Evolutionary conservation across 1,140 invertebrate genomes (phyloP).

Genomic region (Chymomyza costata): DNA sequence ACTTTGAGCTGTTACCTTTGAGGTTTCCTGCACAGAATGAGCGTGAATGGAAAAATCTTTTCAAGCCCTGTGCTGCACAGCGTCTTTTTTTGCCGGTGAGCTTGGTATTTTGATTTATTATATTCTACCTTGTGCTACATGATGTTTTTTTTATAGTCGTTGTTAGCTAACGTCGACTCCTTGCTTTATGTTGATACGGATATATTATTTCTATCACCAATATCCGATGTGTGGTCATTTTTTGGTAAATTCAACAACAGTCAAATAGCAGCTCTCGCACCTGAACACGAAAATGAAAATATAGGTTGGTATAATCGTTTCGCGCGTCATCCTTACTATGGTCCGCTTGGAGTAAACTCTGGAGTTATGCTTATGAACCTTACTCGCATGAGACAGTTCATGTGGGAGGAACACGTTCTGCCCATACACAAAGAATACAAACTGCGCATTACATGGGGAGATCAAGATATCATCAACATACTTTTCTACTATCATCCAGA

Average conservation of each 20-base stretch:
- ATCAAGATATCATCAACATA: conserved; percentile 98
- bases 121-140: background rate
- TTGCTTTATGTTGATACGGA: conserved; percentile 97
- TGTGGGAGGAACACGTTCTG: conserved; percentile 89
- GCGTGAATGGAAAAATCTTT: conserved; percentile 88
- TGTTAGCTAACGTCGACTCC: conserved; percentile 80
- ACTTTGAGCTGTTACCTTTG: conserved; percentile 84
- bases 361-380: conserved; percentile 98
- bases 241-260: conserved; percentile 90
- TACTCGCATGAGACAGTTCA: conserved; percentile 89
- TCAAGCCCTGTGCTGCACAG: conserved; percentile 95
- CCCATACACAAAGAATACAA: conserved; percentile 91
- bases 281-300: conserved; percentile 93
- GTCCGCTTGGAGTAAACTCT: conserved; percentile 93
- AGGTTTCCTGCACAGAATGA: conserved; percentile 85
- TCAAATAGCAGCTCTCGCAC: conserved; percentile 90
- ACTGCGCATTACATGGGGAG: conserved; percentile 94
- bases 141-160: conserved; percentile 24
- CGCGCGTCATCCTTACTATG: conserved; percentile 96
- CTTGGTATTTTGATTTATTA: conserved; percentile 41
- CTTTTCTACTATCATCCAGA: conserved; percentile 94
- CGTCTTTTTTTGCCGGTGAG: conserved; percentile 93
- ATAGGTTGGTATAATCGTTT: conserved; percentile 97
- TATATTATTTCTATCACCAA: conserved; percentile 88
- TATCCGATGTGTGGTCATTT: conserved; percentile 88